Conservation (phyloP, 2,888 invertebrate species). For the Salpingus planirostris region DNA sequence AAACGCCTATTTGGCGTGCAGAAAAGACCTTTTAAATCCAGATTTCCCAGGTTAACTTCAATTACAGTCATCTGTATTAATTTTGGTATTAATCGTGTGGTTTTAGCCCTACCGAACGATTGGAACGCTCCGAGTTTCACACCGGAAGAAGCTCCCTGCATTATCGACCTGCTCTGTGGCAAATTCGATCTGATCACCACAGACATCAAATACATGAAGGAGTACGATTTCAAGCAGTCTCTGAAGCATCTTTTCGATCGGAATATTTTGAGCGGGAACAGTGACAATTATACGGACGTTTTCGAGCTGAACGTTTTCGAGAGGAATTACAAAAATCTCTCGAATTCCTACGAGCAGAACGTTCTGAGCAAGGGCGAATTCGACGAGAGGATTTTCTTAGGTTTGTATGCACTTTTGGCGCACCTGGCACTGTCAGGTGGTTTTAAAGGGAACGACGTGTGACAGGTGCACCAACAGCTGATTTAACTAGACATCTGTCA, state of each 20-base stretch:
- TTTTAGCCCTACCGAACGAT: constrained; percentile 60
- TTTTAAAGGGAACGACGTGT: background rate
- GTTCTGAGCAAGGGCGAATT: constrained; percentile 88
- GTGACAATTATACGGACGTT: constrained; percentile 60
- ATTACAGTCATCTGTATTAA: too few relatives aligned
- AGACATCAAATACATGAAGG: constrained; percentile 88
- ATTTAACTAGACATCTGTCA: too few relatives aligned
- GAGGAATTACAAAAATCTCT: constrained; percentile 73
- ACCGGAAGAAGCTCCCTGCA: constrained; percentile 65
- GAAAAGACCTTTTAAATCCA: constrained; percentile 79
- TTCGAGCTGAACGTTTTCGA: constrained; percentile 76
- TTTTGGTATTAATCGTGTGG: too few relatives aligned
- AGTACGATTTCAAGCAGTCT: constrained; percentile 75
- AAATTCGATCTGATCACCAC: constrained; percentile 49
- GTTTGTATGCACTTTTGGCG: constrained; percentile 32
- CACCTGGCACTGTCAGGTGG: background rate
- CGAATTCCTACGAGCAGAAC: constrained; percentile 82
- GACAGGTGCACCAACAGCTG: too few relatives aligned
- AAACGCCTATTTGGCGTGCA: constrained; percentile 72
- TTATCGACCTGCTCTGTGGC: constrained; percentile 46
- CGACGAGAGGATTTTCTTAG: constrained; percentile 92
- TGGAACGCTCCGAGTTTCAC: constrained; percentile 51
- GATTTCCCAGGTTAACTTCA: constrained; percentile 69
- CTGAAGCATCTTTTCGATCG: constrained; percentile 67
- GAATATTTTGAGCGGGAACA: constrained; percentile 66